Evolutionary conservation across 1,140 invertebrate species (phyloP).

Genomic region (Scylla paramamosain): DNA sequence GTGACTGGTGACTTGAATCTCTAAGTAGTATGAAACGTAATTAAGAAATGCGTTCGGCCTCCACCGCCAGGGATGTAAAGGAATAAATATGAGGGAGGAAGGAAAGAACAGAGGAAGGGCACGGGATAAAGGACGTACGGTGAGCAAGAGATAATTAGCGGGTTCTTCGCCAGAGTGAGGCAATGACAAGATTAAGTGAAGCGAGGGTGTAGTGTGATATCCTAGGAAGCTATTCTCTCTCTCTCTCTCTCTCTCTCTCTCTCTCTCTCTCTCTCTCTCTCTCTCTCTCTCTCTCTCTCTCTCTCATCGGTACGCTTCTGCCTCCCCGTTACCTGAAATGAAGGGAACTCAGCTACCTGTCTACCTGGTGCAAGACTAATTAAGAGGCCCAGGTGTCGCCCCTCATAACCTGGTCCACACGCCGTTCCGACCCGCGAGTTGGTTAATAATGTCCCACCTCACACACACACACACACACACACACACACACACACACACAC

Average conservation of each 20-base stretch:
- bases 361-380: not conserved
- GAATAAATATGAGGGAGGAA: slow-evolving; percentile 26
- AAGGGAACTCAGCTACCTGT: not conserved
- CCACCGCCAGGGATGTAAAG: not conserved
- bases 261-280: slow-evolving; percentile 12
- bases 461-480: no score
- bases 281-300: not conserved
- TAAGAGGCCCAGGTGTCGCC: not conserved
- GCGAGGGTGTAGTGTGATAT: not conserved
- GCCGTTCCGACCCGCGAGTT: no score
- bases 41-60: slow-evolving; percentile 15
- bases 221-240: not conserved
- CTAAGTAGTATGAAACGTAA: not conserved
- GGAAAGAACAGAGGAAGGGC: not conserved
- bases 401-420: not conserved
- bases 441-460: no score
- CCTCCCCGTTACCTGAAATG: not conserved
- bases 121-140: not conserved
- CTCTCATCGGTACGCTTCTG: not conserved
- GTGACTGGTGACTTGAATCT: not conserved
- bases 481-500: no score
- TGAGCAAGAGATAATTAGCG: not conserved
- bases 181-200: not conserved
- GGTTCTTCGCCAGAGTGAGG: not conserved
- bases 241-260: not conserved